Percentiles rank a stretch among this genome's conserved stretches.
Evolutionary conservation across 2,888 invertebrate species (phyloP).

Genomic region (Lithophane ornitopus): DNA sequence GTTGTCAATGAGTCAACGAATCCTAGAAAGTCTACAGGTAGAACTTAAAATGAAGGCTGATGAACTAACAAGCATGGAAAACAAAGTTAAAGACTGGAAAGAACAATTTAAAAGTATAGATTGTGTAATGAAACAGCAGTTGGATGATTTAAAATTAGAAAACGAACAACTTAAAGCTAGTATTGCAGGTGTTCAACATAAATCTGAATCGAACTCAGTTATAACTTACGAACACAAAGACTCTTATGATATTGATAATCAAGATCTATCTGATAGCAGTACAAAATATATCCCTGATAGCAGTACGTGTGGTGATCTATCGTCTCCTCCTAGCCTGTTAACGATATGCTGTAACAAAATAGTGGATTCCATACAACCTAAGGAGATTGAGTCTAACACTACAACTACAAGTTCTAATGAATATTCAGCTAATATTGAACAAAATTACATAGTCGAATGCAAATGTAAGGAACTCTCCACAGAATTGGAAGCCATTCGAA

Average conservation of each 20-base stretch:
- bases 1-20: conserved; percentile 69
- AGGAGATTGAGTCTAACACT: conserved; percentile 68
- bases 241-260: conserved; percentile 38
- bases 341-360: conserved; percentile 82
- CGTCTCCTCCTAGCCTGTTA: conserved; percentile 80
- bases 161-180: conserved; percentile 74
- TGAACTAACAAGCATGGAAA: conserved; percentile 76
- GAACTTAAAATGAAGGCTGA: conserved; percentile 76
- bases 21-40: conserved; percentile 72
- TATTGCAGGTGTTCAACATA: conserved; percentile 43
- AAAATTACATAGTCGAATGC: conserved; percentile 63
- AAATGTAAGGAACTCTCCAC: conserved; percentile 68
- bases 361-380: conserved; percentile 74
- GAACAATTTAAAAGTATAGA: conserved; percentile 74
- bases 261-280: conserved; percentile 18
- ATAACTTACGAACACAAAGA: conserved; percentile 42
- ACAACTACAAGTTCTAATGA: conserved; percentile 65
- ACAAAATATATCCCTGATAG: conserved; percentile 16
- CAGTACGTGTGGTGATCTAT: conserved; percentile 55
- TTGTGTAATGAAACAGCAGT: conserved; percentile 73
- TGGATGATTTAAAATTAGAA: conserved; percentile 74
- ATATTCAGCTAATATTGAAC: conserved; percentile 50
- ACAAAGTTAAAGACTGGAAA: conserved; percentile 75
- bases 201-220: conserved; percentile 36
- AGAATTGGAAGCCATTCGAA: conserved; percentile 65